Base-by-base conservation (phyloP, 2,888 invertebrate species). In the Psylliodes chrysocephalus region DNA sequence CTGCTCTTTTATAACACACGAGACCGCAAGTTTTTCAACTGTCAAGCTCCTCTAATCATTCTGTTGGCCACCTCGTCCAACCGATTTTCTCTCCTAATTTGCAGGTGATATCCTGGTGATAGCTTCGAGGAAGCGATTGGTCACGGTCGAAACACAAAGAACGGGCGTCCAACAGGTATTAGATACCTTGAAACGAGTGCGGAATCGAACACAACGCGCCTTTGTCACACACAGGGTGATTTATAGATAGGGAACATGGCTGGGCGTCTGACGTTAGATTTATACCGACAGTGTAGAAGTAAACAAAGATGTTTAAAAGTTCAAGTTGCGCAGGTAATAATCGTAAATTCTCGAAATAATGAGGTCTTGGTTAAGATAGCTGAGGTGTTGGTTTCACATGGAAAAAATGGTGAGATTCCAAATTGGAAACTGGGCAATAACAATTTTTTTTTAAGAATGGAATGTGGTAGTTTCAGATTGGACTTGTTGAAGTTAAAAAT, bases 121-220 rank as follows among this genome's bases (percentile, higher is more conserved):
- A 70, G 64, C 63, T 73, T 73, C 73, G 66, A 66, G 70, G 73
- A 73, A 73, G 63, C 67, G 60, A 68, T 70, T 69, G 64, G 63
- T 73, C 71, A 68, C 64, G 64, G 66, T 67, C 65, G 17, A 35
- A 44, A 53, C 44, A 57, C 56, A 63, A 59, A 63, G 63, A 47
- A 46, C 55, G 54, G 67, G 66, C 66, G 54, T 68, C 64, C 65
- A 63, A 71, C 69, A 72, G 67, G 64, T 69, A 69, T 62, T 30
- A 51, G 60, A 66, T 65, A 64, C 65, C 66, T 63, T 67, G 66
- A 66, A 72, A 69, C 59, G 56, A 69, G 70, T 69, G 68, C 67
- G 66, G 72, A 70, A 72, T 72, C 68, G 68, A 59, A 68, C 67
- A 68, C 67, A 67, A 67, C 63, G 53, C 60, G 47, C 63, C 64